phyloP scores from a whole-genome alignment of 2,888 invertebrate genomes.

The Ditylenchus weischeri region DNA sequence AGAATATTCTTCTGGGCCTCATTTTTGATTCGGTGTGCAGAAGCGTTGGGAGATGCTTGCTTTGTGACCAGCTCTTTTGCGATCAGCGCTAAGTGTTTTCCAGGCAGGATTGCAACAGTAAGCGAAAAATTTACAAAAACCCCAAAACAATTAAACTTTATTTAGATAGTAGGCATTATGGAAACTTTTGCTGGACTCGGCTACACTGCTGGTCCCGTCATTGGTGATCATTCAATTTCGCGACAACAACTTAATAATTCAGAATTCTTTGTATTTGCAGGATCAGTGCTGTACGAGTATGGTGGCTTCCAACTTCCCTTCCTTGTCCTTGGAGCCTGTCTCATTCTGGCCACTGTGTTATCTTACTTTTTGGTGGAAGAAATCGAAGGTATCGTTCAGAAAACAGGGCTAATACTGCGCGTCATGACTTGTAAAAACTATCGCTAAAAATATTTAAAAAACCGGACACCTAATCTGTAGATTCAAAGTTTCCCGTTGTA shows the following conservation, averaged over 20 bases:
- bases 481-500: too few species aligned
- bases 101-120: conserved; percentile 60
- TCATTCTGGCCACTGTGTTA: conserved; percentile 46
- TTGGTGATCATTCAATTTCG: conserved; percentile 64
- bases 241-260: too few species aligned
- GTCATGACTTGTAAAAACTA: background rate
- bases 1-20: conserved; percentile 53
- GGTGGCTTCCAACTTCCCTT: conserved; percentile 53
- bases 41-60: conserved; percentile 58
- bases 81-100: conserved; percentile 61
- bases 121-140: conserved; percentile 13
- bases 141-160: too few species aligned
- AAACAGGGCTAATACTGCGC: background rate
- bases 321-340: conserved; percentile 48
- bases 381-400: conserved; percentile 34
- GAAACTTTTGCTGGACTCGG: conserved; percentile 77
- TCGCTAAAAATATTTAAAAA: too few species aligned
- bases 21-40: conserved; percentile 50
- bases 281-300: conserved; percentile 67
- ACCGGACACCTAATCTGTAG: too few species aligned
- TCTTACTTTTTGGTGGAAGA: conserved; percentile 48
- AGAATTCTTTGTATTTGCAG: too few species aligned
- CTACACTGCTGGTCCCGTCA: conserved; percentile 83
- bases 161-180: conserved; percentile 58
- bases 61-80: conserved; percentile 61